Conservation (phyloP, 2,888 invertebrate genomes). For the Lycia hirtaria region DNA sequence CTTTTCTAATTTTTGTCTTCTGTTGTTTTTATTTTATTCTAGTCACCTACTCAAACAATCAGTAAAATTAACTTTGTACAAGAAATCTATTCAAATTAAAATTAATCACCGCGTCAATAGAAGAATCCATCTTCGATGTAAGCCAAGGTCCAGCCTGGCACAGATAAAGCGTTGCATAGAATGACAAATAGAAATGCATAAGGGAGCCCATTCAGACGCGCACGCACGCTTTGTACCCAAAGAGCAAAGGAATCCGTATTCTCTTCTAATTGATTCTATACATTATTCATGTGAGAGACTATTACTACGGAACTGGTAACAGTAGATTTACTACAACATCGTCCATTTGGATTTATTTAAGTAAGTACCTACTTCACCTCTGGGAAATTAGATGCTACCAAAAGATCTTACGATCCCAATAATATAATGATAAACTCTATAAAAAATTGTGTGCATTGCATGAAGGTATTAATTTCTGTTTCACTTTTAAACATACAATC, state of each 20-base stretch:
- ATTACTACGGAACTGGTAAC: conserved; percentile 22
- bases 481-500: no score
- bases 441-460: no score
- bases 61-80: no score
- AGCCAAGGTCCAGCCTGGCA: conserved; percentile 33
- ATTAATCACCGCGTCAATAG: conserved; percentile 22
- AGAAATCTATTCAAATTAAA: conserved; percentile 3
- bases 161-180: conserved; percentile 20
- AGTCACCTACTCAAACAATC: no score
- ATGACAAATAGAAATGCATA: conserved; percentile 45
- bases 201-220: conserved; percentile 56
- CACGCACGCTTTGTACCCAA: conserved; percentile 50
- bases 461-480: no score
- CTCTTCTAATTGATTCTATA: conserved; percentile 36
- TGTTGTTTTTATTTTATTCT: no score
- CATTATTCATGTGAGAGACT: conserved; percentile 49
- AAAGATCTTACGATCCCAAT: no score
- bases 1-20: no score
- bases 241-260: conserved; percentile 28
- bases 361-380: no score
- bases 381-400: no score
- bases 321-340: conserved; percentile 1
- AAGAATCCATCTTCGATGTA: conserved; percentile 22
- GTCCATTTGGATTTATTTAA: background rate
- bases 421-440: no score